These are phyloP conservation scores for Pristiophorus japonicus DNA, from an alignment of 2,113 vertebrate species.

Conservation along the genomic window DNA sequence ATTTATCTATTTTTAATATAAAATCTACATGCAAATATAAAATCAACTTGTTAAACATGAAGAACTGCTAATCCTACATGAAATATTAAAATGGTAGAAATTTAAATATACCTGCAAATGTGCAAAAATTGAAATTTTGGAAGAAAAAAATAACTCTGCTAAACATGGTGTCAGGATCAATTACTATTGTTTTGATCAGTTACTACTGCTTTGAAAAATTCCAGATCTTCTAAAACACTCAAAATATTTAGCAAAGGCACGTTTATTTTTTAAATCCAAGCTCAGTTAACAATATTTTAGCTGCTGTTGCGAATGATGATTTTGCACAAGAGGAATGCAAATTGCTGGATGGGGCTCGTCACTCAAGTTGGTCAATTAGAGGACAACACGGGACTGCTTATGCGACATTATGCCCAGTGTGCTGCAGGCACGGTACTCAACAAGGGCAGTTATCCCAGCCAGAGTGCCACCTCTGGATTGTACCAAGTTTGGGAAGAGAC, in stretches of 20 bases:
- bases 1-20: not conserved
- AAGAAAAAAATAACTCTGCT: not conserved
- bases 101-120: not conserved
- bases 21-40: not conserved
- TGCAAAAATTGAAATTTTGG: not conserved
- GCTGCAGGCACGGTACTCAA: not conserved
- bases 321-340: not conserved
- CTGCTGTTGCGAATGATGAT: not conserved
- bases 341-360: not conserved
- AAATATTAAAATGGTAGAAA: not conserved
- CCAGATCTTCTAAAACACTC: not conserved
- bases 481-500: not conserved
- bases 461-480: not conserved
- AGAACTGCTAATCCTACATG: not conserved
- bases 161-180: not conserved
- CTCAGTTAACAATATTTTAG: not conserved
- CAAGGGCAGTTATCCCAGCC: not conserved
- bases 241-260: not conserved
- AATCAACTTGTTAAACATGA: not conserved
- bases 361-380: not conserved
- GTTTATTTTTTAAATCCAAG: not conserved
- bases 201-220: not conserved
- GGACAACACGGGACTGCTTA: not conserved
- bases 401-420: not conserved
- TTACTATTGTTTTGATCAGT: not conserved